Percentiles rank a stretch among this genome's conserved stretches.
These are phyloP conservation scores for Myiagra hebetior DNA, from an alignment of 2,113 vertebrate genomes.

Conservation along the genomic window DNA sequence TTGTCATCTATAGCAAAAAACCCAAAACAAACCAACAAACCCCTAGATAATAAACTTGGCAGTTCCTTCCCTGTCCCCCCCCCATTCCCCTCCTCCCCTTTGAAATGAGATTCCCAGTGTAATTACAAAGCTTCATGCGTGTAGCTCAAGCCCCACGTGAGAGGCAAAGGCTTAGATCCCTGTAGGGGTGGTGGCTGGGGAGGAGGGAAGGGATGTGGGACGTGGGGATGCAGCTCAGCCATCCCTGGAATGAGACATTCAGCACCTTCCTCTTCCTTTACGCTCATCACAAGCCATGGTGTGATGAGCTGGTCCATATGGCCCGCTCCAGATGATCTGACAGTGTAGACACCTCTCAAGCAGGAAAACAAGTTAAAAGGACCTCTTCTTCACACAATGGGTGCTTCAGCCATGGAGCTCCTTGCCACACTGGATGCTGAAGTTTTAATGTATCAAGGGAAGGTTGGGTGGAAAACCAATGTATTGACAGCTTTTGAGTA, in stretches of 20 bases:
- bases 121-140: not conserved
- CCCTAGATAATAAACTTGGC: conserved; percentile 20
- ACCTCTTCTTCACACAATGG: not conserved
- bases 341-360: not conserved
- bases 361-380: not conserved
- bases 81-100: not conserved
- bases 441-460: not conserved
- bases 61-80: not conserved
- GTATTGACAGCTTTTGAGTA: not conserved
- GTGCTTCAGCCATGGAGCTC: not conserved
- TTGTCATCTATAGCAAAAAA: conserved; percentile 52
- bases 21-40: not conserved
- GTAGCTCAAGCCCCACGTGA: not conserved
- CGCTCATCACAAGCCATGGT: not conserved
- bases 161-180: not conserved
- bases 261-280: not conserved
- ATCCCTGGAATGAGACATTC: not conserved
- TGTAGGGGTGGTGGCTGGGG: not conserved
- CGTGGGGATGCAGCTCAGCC: not conserved
- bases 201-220: not conserved
- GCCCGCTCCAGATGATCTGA: not conserved
- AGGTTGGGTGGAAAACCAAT: not conserved
- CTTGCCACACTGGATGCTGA: not conserved
- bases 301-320: not conserved
- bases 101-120: conserved; percentile 12